These are phyloP conservation scores for Amblyraja radiata DNA, from an alignment of 2,797 vertebrate genomes.

Conservation along the genomic window DNA sequence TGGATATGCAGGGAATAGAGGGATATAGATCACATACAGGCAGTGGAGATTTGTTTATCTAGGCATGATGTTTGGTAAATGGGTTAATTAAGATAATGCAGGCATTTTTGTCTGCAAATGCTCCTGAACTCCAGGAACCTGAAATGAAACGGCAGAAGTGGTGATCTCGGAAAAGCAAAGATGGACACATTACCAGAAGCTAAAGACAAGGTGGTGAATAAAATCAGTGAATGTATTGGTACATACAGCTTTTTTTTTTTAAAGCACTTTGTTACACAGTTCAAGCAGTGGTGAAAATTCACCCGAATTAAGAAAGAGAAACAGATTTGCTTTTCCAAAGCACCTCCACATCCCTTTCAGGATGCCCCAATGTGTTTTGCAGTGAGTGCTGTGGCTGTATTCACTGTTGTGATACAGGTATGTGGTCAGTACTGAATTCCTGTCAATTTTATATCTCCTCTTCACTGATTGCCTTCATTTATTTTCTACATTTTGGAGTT, in stretches of 20 bases:
- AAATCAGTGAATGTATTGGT: neutral
- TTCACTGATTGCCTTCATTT: neutral
- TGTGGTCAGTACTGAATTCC: neutral
- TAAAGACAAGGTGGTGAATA: slow-evolving; percentile 1
- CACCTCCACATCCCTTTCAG: too few relatives aligned
- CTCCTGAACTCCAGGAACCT: neutral
- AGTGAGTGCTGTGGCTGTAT: too few relatives aligned
- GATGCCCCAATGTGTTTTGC: too few relatives aligned
- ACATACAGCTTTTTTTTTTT: neutral
- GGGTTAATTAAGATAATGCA: neutral
- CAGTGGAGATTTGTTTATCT: too few relatives aligned
- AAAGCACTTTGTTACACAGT: neutral
- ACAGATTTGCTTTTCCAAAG: too few relatives aligned
- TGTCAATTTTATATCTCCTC: neutral
- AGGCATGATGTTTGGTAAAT: neutral
- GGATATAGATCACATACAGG: too few relatives aligned
- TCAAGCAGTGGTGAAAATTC: neutral
- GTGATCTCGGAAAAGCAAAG: neutral
- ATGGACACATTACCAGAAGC: neutral
- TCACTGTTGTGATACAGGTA: too few relatives aligned
- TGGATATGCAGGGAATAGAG: too few relatives aligned
- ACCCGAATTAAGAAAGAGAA: neutral
- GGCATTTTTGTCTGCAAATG: neutral
- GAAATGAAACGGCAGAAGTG: neutral
- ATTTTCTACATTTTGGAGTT: neutral